Base-by-base conservation (phyloP, 2,113 vertebrate species). In the Pholis gunnellus region DNA sequence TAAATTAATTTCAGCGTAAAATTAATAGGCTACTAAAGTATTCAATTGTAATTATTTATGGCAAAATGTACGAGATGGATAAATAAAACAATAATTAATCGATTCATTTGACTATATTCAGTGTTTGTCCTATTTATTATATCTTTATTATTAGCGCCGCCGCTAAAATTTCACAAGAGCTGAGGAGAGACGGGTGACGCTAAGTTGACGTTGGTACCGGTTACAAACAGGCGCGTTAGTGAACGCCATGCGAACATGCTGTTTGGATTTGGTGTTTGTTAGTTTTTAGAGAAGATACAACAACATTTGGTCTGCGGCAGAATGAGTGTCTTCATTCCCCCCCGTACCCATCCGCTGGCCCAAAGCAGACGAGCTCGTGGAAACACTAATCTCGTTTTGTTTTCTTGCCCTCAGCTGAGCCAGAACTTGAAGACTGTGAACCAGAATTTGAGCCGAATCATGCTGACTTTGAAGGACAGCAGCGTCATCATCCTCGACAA, bases 381-480 rank as follows among this genome's bases (percentile, higher is more conserved):
- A 60, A 60, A 34, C 29, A 9, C 59, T 60, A 9, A 10, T 61
- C 1, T 6, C 66, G 17, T 2, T 3, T 63, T 71, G 34, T 91
- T 84, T 70, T 72, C 83, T 91, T 72, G 66, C 27, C 17, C 25
- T 54, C 84, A 99, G 98, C 93, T 99, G 88, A 98, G 95, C 95
- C 97, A 98, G 92, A 99, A 99, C 72, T 96, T 99, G 93, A 99
- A 99, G 95, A 95, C 86, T 72, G 94, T 99, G 69, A 93, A 86
- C 75, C 96, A 95, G 63, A 93, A 92, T 52, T 0, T 27, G 5
- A 96, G 88, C 84, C 96, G 97, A 29, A 90, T 99, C 80, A 95
- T 96, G 86, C 86, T 99, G 22, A 96, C 95, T 1, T 88, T 99
- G 66, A 98, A 98, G 87, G 98, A 99, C 89, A 94, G 91, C 50